Conservation (phyloP, 2,113 vertebrate species). For the Sylvilagus bachmani region DNA sequence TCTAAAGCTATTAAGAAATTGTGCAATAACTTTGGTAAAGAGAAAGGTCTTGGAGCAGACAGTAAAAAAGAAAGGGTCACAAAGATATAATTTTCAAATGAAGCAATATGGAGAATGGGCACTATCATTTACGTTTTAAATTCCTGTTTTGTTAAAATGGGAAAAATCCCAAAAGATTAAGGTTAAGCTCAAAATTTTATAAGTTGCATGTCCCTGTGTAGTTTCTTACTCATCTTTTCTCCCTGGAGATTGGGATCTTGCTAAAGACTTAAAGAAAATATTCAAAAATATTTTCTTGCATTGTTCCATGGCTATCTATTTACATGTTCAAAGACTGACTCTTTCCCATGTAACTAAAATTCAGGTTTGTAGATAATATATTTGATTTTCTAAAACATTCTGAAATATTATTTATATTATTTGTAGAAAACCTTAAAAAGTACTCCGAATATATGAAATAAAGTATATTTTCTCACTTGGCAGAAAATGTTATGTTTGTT, state of each 20-base stretch:
- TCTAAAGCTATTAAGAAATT: slow-evolving; percentile 51
- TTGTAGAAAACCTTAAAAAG: background rate
- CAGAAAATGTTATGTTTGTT: background rate
- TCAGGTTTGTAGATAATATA: background rate
- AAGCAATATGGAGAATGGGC: background rate
- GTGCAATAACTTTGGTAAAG: background rate
- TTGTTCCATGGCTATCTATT: background rate
- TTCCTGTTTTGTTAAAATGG: background rate
- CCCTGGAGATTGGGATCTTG: background rate
- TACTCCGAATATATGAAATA: background rate
- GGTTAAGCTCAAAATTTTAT: background rate
- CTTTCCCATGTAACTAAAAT: slow-evolving; percentile 2
- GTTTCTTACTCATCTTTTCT: background rate
- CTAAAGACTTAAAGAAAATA: background rate
- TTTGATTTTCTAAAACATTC: slow-evolving; percentile 28
- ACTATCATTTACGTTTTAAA: background rate
- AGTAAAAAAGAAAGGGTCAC: background rate
- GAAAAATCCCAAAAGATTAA: background rate
- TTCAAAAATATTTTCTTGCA: background rate
- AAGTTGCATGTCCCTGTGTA: background rate
- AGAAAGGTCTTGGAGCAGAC: background rate
- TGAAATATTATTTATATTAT: background rate
- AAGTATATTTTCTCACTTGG: background rate
- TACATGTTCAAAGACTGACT: background rate
- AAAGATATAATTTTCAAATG: background rate